Conservation (phyloP, 2,113 vertebrate genomes). For the Promerops cafer region DNA sequence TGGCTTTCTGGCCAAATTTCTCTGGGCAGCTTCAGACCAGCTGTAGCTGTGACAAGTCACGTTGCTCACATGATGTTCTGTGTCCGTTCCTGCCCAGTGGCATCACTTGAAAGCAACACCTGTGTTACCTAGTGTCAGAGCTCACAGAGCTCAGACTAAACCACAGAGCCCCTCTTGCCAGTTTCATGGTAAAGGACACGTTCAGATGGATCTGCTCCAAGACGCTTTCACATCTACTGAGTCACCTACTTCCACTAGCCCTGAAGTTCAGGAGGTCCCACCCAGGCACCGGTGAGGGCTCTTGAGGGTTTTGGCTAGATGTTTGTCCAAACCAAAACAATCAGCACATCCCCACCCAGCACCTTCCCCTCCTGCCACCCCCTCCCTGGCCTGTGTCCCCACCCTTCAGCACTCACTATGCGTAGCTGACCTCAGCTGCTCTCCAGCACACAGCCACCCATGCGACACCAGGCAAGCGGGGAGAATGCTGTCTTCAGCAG, state of each 20-base stretch:
- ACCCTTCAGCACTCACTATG: accelerated
- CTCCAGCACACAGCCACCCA: not conserved
- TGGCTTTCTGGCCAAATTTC: not conserved
- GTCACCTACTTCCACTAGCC: not conserved
- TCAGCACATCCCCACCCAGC: not conserved
- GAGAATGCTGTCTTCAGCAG: not conserved
- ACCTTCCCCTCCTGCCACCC: not conserved
- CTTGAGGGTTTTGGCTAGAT: not conserved
- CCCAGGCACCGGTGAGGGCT: accelerated
- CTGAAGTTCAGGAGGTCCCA: not conserved
- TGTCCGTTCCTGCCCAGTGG: not conserved
- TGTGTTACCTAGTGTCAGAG: not conserved
- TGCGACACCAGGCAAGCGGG: accelerated
- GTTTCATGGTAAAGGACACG: not conserved
- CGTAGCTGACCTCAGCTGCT: not conserved
- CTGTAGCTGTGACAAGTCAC: not conserved
- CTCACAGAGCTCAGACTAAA: not conserved
- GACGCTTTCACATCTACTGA: not conserved
- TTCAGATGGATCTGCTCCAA: not conserved
- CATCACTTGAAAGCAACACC: not conserved
- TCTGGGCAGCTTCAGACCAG: not conserved
- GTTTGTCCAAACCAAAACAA: not conserved
- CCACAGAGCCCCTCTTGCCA: not conserved
- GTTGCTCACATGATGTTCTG: not conserved
- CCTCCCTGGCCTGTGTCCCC: not conserved